Conservation (phyloP, 2,113 vertebrate species). For the Silurus meridionalis region DNA sequence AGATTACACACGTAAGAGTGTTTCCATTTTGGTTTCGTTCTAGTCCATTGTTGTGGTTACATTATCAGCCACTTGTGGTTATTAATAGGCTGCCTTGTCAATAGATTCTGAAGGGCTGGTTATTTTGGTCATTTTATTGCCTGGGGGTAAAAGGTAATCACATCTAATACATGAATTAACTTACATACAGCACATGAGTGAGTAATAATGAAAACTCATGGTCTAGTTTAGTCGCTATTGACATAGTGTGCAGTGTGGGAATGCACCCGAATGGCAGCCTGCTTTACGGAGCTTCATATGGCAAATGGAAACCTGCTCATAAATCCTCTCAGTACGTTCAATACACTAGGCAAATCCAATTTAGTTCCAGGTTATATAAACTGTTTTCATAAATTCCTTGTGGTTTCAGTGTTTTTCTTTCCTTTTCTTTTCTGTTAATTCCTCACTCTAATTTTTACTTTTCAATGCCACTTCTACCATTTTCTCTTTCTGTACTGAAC, state of each 20-base stretch:
- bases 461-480: background rate
- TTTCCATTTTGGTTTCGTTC: background rate
- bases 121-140: slow-evolving; percentile 12
- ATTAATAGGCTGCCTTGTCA: slow-evolving; percentile 9
- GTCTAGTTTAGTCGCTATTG: background rate
- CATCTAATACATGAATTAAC: background rate
- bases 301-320: background rate
- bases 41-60: background rate
- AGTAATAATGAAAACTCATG: background rate
- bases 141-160: background rate
- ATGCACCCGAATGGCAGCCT: background rate
- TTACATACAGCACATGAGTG: background rate
- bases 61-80: background rate
- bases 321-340: background rate
- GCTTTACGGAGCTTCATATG: background rate
- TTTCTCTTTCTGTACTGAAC: background rate
- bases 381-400: background rate
- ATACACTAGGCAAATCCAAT: background rate
- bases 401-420: background rate
- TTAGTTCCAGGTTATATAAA: background rate
- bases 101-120: background rate
- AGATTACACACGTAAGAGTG: no score
- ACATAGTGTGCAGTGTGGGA: background rate
- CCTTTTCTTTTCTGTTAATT: background rate
- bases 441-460: background rate